Conservation (phyloP, 2,113 vertebrate species). For the Aythya baeri region DNA sequence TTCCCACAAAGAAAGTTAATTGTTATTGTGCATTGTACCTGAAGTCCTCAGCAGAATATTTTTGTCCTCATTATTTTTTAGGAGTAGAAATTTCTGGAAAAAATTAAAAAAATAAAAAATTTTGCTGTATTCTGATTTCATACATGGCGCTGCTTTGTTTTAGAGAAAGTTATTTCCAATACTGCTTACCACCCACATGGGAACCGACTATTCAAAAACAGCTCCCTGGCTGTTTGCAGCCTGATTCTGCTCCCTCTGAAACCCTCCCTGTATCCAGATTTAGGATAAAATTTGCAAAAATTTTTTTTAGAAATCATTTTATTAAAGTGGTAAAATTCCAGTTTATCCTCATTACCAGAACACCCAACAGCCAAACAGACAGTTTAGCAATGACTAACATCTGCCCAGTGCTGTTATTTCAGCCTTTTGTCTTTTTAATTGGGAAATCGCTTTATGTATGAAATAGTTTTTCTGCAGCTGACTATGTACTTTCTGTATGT, state of each 20-base stretch:
- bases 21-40: not conserved
- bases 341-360: not conserved
- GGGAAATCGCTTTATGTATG: not conserved
- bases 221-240: not conserved
- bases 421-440: not conserved
- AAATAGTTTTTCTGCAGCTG: not conserved
- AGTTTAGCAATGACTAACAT: not conserved
- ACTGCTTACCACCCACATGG: not conserved
- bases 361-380: not conserved
- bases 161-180: not conserved
- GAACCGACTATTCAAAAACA: not conserved
- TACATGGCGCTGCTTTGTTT: not conserved
- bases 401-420: not conserved
- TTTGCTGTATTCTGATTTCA: not conserved
- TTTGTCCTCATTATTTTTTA: not conserved
- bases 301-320: not conserved
- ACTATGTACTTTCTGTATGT: not conserved
- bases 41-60: not conserved
- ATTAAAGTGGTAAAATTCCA: not conserved
- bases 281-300: not conserved
- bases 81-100: not conserved
- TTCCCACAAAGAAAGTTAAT: not conserved
- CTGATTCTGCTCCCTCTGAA: not conserved
- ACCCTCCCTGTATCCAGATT: accelerated
- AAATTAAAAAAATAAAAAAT: not conserved